Base-by-base conservation (phyloP, 1,140 invertebrate genomes). In the Pseudoatta argentina region DNA sequence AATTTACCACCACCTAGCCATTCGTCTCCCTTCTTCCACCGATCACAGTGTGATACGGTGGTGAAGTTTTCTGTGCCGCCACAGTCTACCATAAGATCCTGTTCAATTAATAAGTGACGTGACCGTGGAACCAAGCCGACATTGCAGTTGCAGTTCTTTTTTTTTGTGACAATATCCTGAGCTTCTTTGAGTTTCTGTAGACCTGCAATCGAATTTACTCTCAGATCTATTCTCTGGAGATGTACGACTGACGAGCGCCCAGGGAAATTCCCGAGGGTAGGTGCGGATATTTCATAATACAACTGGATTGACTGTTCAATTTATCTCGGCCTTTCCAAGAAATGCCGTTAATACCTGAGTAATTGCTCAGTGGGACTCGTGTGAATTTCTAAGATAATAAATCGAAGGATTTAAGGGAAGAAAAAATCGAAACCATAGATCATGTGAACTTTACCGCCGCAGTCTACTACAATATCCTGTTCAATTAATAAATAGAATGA, bases 61-160 rank as follows among this genome's bases (percentile, higher is more conserved):
- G 55, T 77, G 55, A 88, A 87, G 83, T 90, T 88, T 87, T 86
- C 85, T 48, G 39, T 67, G 76, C 59, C 72, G 66, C 39, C 55
- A 34, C 91, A 93, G 92, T 94, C 91, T 90, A 87, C 30, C 87
- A 83, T 85, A 88, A 92, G 92, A 94, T 91, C 85, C 92, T 90
- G 89, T 67, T 86, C 92, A 91, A 92, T 92, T 91, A 93, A 92
- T 94, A 92, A 93, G 91, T 88, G 73, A 81, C 57, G 71, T 79
- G 85, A 82, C 27, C 81, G 76, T 48, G 86, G 16, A 12, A 73
- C 44, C 27, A 57, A 73, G 16, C 3, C 12, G 16, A 82, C 39
- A 51, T 69, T 69, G 66, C 12, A 10, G 18, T 63, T 12, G 24
- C 48, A 12, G 16, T 39, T 75, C 14, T 85, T 55, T 51, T 63